Percentiles rank a stretch among this genome's conserved stretches.
Evolutionary conservation across 2,888 invertebrate genomes (phyloP).

Genomic region (Merodon equestris): DNA sequence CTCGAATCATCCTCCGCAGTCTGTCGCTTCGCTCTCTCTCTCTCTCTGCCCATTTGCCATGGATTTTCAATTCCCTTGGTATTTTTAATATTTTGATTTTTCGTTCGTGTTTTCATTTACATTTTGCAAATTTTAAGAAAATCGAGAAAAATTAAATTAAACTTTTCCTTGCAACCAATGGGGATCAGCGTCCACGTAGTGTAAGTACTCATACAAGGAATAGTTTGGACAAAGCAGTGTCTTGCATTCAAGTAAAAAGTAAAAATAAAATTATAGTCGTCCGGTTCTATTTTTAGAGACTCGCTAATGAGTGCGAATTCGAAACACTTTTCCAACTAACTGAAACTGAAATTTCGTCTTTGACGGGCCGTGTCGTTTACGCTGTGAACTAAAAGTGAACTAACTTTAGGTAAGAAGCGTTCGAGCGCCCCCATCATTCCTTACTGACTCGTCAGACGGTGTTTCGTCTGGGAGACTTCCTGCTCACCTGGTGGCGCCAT

Average conservation of each 20-base stretch:
- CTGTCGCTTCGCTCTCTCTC: conserved; percentile 39
- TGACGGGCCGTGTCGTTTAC: too few species aligned
- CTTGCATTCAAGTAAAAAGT: not conserved
- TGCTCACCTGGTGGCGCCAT: conserved; percentile 33
- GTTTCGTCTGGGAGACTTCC: conserved; percentile 19
- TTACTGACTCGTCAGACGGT: conserved; percentile 16
- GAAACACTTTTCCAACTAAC: conserved; percentile 49
- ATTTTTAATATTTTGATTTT: conserved; percentile 2
- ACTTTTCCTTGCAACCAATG: not conserved
- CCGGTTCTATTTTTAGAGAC: conserved; percentile 65
- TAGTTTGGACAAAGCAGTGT: too few species aligned
- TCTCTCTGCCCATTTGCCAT: conserved; percentile 14
- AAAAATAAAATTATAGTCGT: conserved; percentile 21
- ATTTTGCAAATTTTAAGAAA: too few species aligned
- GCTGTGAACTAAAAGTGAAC: conserved; percentile 38
- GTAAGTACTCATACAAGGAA: too few species aligned
- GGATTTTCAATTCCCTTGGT: conserved; percentile 28
- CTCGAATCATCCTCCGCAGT: conserved; percentile 36
- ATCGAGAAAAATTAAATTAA: conserved; percentile 5
- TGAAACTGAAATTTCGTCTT: conserved; percentile 21
- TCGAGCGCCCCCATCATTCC: too few species aligned
- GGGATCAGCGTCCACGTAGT: not conserved
- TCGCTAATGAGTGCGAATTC: conserved; percentile 58
- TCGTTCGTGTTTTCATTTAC: too few species aligned
- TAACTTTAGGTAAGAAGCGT: conserved; percentile 7